phyloP scores from a whole-genome alignment of 2,113 vertebrate genomes.

The Ammodytes marinus region DNA sequence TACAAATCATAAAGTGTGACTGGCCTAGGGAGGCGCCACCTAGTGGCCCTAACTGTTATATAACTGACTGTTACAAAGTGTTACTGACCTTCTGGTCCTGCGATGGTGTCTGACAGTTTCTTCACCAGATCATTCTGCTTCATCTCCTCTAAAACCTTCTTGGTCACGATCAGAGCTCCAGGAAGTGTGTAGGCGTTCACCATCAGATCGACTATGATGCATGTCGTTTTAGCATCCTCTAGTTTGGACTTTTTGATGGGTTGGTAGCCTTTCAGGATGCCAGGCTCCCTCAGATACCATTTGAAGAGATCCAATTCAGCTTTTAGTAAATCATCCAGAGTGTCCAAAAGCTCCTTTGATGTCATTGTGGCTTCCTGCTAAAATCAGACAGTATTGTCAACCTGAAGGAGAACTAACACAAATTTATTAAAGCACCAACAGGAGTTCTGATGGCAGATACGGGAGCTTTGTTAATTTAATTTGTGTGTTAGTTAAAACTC shows the following conservation, averaged over 20 bases:
- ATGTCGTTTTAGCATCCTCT: neutral
- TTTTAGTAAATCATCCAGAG: neutral
- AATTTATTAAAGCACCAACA: neutral
- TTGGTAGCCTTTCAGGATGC: neutral
- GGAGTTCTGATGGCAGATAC: neutral
- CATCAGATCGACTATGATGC: neutral
- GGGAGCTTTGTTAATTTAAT: neutral
- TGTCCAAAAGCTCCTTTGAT: neutral
- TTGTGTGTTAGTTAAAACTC: no score
- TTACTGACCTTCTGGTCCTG: neutral
- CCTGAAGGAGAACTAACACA: neutral
- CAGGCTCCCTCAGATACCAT: neutral
- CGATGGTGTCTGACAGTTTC: neutral
- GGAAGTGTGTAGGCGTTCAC: neutral
- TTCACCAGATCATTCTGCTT: neutral
- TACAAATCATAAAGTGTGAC: neutral
- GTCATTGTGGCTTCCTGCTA: neutral
- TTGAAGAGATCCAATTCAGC: neutral
- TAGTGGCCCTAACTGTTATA: no score
- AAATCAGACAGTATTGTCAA: neutral
- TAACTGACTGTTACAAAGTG: no score
- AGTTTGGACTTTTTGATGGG: neutral
- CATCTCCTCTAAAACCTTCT: neutral
- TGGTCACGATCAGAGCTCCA: conserved; percentile 9
- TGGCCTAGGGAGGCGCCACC: no score